phyloP scores from a whole-genome alignment of 2,113 vertebrate genomes.

The Percina caprodes region DNA sequence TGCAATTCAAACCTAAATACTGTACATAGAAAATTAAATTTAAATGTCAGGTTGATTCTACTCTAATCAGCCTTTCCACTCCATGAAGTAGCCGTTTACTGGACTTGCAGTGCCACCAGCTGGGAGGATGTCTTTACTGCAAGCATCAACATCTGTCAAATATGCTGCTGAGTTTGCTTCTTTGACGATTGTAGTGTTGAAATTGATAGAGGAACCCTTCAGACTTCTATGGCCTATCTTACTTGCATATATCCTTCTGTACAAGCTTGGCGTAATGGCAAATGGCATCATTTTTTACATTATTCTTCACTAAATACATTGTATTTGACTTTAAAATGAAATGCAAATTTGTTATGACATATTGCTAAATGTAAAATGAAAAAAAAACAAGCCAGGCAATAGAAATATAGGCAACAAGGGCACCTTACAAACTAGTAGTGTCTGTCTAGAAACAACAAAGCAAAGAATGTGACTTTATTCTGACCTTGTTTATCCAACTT shows the following conservation, averaged over 20 bases:
- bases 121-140: slow-evolving; percentile 66
- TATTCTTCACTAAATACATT: neutral
- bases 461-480: neutral
- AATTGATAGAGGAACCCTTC: slow-evolving; percentile 15
- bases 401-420: neutral
- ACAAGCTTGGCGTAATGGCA: neutral
- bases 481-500: neutral
- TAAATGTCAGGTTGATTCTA: slow-evolving; percentile 62
- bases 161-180: neutral
- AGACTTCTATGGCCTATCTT: neutral
- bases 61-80: slow-evolving; percentile 19
- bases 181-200: slow-evolving; percentile 9
- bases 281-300: slow-evolving; percentile 1
- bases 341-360: slow-evolving; percentile 1
- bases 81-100: slow-evolving; percentile 37
- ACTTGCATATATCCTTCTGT: neutral
- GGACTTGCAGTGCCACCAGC: slow-evolving; percentile 79
- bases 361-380: slow-evolving; percentile 2
- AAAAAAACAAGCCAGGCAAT: neutral
- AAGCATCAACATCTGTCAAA: neutral
- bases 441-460: neutral
- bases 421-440: neutral
- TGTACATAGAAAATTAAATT: slow-evolving; percentile 71
- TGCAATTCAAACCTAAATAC: slow-evolving; percentile 75
- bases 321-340: neutral